Evolutionary conservation across 2,113 vertebrate genomes (phyloP), one percentile per base, ranked within the genome.

Genomic region (Podarcis muralis): DNA sequence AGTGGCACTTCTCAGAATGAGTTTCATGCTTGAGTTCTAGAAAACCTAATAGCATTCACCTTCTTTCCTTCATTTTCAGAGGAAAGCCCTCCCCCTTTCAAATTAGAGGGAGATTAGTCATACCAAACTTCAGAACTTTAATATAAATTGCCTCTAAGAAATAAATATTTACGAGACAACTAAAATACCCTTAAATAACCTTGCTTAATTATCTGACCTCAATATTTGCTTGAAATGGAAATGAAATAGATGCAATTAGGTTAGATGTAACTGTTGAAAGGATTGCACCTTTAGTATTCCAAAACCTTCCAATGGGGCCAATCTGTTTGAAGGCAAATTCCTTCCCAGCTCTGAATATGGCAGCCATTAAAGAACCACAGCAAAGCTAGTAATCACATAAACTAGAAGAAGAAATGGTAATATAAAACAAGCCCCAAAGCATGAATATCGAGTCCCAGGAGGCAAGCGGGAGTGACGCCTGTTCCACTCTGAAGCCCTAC

Each of bases 1-100:
- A 78, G 30, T 72, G 83, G 18, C 75, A 76, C 69, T 83, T 84
- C 48, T 43, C 78, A 83, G 83, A 48, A 16, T 85, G 30, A 85
- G 11, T 72, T 43, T 4, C 77, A n/a, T 66, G 6, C 40, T 88
- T 89, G 68, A 30, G 23, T 27, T 32, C 48, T 76, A 82, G 62
- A 71, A 75, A 71, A 68, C 27, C 68, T 72, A 77, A 90, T 59
- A 23, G 6, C 84, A 53, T 53, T 53, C 48, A 53, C 48, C 11
- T 0, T 62, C 35, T 16, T 79, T 85, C 62, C 22, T 81, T 74
- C 68, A 74, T 62, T 72, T 87, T 74, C 66, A 87, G 25, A 48
- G 30, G 6, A 81, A 87, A 30, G 7, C 30, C 1, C 30, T 43
- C 11, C 11, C 48, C 43, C 30, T 35, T 22, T 13, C 48, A 87